Conservation (phyloP, 1,140 invertebrate genomes). For the Acromyrmex charruanus region DNA sequence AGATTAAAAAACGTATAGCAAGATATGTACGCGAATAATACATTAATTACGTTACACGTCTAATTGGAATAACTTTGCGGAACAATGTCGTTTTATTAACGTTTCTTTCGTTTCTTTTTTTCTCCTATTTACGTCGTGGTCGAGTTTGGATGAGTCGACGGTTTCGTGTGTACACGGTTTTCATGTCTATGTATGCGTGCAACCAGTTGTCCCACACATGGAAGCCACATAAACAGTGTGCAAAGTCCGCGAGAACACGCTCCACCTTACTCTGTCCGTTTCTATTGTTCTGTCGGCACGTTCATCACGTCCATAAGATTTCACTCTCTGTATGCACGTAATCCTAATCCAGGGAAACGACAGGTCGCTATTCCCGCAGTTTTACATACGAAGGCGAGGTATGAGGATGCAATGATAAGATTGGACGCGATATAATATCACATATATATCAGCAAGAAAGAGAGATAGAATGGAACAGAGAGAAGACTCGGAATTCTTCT, state of each 20-base stretch:
- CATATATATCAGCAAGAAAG: neutral
- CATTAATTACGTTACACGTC: neutral
- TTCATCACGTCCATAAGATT: constrained; percentile 68
- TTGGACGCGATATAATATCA: neutral
- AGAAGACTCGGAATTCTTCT: neutral
- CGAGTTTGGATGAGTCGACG: constrained; percentile 38
- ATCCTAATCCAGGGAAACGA: constrained; percentile 20
- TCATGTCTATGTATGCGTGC: neutral
- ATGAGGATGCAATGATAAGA: constrained; percentile 31
- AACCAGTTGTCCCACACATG: neutral
- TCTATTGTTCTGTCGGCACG: constrained; percentile 51
- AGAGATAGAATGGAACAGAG: neutral
- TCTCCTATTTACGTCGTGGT: neutral
- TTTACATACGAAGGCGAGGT: neutral
- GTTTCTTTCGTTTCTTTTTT: neutral
- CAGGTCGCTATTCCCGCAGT: constrained; percentile 5
- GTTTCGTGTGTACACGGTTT: constrained; percentile 12
- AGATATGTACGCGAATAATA: neutral
- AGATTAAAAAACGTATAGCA: too few relatives aligned
- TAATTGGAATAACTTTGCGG: neutral
- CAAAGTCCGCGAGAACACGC: neutral
- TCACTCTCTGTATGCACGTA: constrained; percentile 45
- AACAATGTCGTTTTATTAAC: neutral
- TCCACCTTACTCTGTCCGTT: constrained; percentile 18
- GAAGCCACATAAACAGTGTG: neutral